Percentiles rank a stretch among this genome's conserved stretches.
These are phyloP conservation scores for Andrena dorsata DNA, from an alignment of 2,888 invertebrate species.

Conservation along the genomic window DNA sequence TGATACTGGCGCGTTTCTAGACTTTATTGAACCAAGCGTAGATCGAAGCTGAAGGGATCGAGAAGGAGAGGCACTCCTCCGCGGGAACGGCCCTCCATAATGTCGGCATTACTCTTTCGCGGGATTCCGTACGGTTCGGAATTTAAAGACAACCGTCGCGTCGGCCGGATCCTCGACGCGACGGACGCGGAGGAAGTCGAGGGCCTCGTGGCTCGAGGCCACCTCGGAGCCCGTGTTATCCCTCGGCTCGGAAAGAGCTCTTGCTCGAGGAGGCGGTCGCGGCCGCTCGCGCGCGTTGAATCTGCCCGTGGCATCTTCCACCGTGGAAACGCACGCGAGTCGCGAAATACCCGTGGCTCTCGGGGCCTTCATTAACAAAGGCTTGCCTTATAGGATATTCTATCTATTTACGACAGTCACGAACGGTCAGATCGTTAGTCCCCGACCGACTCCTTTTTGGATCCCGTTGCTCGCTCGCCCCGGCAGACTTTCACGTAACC, in stretches of 20 bases:
- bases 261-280: constrained; percentile 2
- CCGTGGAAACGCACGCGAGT: constrained; percentile 76
- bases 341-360: constrained; percentile 71
- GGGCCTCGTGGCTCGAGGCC: constrained; percentile 43
- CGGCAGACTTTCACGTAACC: constrained; percentile 40
- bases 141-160: constrained; percentile 59
- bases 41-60: constrained; percentile 35
- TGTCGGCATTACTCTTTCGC: constrained; percentile 61
- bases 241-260: constrained; percentile 52
- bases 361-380: constrained; percentile 73
- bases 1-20: constrained; percentile 25
- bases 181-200: constrained; percentile 51
- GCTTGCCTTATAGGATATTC: constrained; percentile 74
- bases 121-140: constrained; percentile 62
- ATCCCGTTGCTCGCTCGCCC: constrained; percentile 38
- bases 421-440: constrained; percentile 72
- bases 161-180: constrained; percentile 37
- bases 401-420: constrained; percentile 75
- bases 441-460: constrained; percentile 64
- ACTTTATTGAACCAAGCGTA: constrained; percentile 67
- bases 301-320: constrained; percentile 70
- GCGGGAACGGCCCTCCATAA: constrained; percentile 41
- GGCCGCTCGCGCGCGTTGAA: constrained; percentile 54
- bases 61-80: constrained; percentile 16
- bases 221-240: constrained; percentile 45